Evolutionary conservation across 2,888 invertebrate species (phyloP).

Genomic region (Caradrina kadenii): DNA sequence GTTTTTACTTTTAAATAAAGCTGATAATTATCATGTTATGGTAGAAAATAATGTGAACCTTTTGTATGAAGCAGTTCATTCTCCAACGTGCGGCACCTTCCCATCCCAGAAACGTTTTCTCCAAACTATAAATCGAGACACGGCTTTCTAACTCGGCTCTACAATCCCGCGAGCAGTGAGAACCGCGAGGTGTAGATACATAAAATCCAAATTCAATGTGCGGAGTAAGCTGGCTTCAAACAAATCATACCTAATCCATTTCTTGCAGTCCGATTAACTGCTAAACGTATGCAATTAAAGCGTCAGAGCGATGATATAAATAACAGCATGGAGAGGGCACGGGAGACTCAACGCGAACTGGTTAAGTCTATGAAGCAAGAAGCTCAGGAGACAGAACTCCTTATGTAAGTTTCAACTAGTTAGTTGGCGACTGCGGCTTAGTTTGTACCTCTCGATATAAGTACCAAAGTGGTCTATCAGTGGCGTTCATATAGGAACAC

Average conservation of each 20-base stretch:
- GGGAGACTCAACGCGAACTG: slow-evolving; percentile 65
- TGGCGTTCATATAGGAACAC: background rate
- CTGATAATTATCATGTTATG: background rate
- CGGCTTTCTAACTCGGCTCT: no score
- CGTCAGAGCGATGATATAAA: slow-evolving; percentile 75
- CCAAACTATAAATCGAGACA: background rate
- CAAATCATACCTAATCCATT: background rate
- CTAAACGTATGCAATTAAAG: slow-evolving; percentile 78
- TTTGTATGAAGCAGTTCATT: background rate
- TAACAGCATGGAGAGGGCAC: slow-evolving; percentile 67
- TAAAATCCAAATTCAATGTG: no score
- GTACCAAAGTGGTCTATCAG: background rate
- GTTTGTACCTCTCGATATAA: background rate
- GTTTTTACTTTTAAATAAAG: no score
- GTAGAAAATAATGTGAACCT: background rate
- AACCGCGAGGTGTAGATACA: no score
- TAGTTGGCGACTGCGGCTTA: slow-evolving; percentile 5
- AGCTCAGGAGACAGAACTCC: slow-evolving; percentile 68
- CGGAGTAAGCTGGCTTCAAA: no score
- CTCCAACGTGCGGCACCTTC: background rate
- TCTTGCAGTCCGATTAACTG: slow-evolving; percentile 76
- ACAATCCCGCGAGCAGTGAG: no score
- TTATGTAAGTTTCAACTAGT: slow-evolving; percentile 63
- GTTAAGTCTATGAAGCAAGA: slow-evolving; percentile 67
- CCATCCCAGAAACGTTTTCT: background rate